phyloP scores from a whole-genome alignment of 2,888 invertebrate species.

The Hypena proboscidalis region DNA sequence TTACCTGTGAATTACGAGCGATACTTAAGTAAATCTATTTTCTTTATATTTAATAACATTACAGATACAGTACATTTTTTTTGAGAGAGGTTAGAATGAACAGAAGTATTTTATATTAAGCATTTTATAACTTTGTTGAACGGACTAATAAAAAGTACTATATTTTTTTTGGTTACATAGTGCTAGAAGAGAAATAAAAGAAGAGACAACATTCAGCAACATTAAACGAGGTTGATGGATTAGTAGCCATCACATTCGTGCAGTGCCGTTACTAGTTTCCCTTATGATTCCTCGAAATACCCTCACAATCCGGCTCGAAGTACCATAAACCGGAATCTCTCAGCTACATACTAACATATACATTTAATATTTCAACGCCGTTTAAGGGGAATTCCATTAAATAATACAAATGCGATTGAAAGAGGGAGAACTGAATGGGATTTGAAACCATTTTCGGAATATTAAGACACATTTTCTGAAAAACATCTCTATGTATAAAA shows the following conservation, averaged over 20 bases:
- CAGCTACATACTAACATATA: slow-evolving; percentile 2
- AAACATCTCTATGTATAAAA: slow-evolving; percentile 29
- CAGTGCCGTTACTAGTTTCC: slow-evolving; percentile 6
- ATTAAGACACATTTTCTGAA: slow-evolving; percentile 12
- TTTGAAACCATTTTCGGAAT: slow-evolving; percentile 29
- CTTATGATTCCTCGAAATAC: slow-evolving; percentile 1
- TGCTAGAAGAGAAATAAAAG: too few species aligned
- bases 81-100: too few species aligned
- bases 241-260: not conserved
- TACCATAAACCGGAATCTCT: slow-evolving; percentile 31
- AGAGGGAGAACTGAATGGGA: slow-evolving; percentile 19
- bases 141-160: too few species aligned
- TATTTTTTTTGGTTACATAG: too few species aligned
- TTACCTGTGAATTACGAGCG: too few species aligned
- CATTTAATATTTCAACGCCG: slow-evolving; percentile 18
- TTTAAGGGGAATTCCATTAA: slow-evolving; percentile 21
- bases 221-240: not conserved
- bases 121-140: too few species aligned
- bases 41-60: too few species aligned
- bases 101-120: too few species aligned
- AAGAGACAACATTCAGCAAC: too few species aligned
- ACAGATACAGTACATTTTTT: too few species aligned
- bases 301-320: slow-evolving; percentile 20
- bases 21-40: too few species aligned
- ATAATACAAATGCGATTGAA: slow-evolving; percentile 34